Percentiles rank a stretch among this genome's conserved stretches.
Evolutionary conservation across 2,113 vertebrate genomes (phyloP).

Genomic region (Petrocephalus zakoni): DNA sequence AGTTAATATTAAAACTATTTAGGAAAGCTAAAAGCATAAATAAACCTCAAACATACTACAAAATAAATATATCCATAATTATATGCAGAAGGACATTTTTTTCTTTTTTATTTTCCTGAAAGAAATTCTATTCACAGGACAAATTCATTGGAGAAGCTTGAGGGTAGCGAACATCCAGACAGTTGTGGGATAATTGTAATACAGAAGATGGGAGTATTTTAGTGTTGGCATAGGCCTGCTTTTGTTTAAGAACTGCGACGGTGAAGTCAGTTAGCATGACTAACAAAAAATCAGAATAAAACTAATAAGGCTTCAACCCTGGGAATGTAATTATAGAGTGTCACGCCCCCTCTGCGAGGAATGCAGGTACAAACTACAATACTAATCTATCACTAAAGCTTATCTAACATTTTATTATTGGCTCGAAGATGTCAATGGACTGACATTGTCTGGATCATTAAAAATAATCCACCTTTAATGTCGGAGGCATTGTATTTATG

Average conservation of each 20-base stretch:
- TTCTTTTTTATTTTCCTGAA: neutral
- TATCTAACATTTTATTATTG: slow-evolving; percentile 18
- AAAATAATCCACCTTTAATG: slow-evolving; percentile 80
- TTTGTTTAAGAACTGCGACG: neutral
- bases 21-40: neutral
- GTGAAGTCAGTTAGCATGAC: neutral
- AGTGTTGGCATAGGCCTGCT: neutral
- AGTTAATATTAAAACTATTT: neutral
- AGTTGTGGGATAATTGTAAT: too few relatives aligned
- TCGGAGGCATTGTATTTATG: slow-evolving; percentile 92
- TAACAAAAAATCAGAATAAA: neutral
- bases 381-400: slow-evolving; percentile 31
- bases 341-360: neutral
- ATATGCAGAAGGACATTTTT: neutral
- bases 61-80: neutral
- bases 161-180: too few relatives aligned
- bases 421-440: slow-evolving; percentile 76
- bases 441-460: slow-evolving; percentile 93
- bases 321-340: neutral
- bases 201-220: neutral
- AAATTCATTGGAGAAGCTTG: neutral
- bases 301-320: neutral
- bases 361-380: slow-evolving; percentile 14
- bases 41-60: neutral
- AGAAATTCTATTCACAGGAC: neutral